phyloP scores from a whole-genome alignment of 2,113 vertebrate species.

The Ammospiza caudacuta region DNA sequence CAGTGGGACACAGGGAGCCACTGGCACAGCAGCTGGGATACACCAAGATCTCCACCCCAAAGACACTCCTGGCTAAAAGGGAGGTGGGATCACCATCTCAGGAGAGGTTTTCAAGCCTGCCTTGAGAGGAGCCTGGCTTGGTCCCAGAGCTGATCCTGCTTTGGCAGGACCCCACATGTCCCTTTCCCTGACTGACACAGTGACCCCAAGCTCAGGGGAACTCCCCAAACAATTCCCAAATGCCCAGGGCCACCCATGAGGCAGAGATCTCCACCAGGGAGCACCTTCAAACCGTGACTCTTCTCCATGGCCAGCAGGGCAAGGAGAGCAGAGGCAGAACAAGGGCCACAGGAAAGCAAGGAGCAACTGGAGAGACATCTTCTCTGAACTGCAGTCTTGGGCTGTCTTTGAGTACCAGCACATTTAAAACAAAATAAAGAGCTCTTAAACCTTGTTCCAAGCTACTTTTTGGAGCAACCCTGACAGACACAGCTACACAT shows the following conservation, averaged over 20 bases:
- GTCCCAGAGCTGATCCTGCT: neutral
- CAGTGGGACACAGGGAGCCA: neutral
- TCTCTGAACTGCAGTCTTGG: neutral
- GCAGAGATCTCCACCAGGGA: neutral
- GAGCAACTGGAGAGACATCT: neutral
- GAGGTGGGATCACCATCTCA: neutral
- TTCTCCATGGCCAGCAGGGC: neutral
- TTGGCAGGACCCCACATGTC: neutral
- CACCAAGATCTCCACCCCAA: neutral
- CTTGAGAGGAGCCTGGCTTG: neutral
- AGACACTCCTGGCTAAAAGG: neutral
- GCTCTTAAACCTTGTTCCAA: neutral
- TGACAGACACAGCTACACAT: accelerated
- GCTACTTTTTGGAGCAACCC: neutral
- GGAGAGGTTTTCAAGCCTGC: neutral
- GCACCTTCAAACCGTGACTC: neutral
- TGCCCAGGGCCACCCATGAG: neutral
- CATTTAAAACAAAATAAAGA: neutral
- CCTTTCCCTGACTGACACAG: neutral
- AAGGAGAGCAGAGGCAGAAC: neutral
- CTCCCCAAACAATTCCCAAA: neutral
- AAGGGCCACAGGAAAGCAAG: neutral
- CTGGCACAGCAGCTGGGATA: neutral
- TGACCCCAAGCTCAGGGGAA: neutral
- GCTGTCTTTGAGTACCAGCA: neutral